Percentiles rank a stretch among this genome's conserved stretches.
Conservation (phyloP, 2,888 invertebrate genomes). For the Dromius quadrimaculatus region DNA sequence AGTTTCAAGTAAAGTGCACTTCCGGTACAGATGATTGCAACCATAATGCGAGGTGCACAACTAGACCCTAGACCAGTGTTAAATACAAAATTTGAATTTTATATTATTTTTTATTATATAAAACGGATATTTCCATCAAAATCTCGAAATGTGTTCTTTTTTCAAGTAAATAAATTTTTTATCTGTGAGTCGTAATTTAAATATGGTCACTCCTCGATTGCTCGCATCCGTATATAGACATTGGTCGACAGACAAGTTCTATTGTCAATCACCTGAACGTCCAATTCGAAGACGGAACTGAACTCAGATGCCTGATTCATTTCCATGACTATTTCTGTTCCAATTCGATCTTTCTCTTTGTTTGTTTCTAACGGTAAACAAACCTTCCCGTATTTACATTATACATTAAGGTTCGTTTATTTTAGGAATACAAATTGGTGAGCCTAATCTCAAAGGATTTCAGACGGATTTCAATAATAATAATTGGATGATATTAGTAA, state of each 20-base stretch:
- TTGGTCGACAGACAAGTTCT: conserved; percentile 2
- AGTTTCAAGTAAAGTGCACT: not conserved
- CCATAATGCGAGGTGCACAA: no score
- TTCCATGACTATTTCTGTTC: conserved; percentile 15
- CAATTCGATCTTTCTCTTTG: conserved; percentile 20
- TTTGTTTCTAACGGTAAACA: conserved; percentile 38
- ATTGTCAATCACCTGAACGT: conserved; percentile 2
- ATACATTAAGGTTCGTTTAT: conserved; percentile 6
- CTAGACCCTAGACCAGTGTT: not conserved
- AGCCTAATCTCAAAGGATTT: no score
- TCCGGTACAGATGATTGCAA: not conserved
- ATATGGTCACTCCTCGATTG: not conserved
- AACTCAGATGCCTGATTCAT: conserved; percentile 3
- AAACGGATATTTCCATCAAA: not conserved
- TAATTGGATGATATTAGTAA: no score
- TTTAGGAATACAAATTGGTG: no score
- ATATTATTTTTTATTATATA: not conserved
- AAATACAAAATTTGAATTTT: not conserved
- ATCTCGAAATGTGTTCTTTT: not conserved
- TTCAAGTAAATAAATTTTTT: conserved; percentile 2
- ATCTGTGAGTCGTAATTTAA: not conserved
- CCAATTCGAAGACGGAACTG: not conserved
- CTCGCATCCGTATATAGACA: not conserved
- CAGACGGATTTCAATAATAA: no score
- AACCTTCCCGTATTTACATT: conserved; percentile 33